These are phyloP conservation scores for Thecophora atra DNA, from an alignment of 2,888 invertebrate species.

Conservation along the genomic window DNA sequence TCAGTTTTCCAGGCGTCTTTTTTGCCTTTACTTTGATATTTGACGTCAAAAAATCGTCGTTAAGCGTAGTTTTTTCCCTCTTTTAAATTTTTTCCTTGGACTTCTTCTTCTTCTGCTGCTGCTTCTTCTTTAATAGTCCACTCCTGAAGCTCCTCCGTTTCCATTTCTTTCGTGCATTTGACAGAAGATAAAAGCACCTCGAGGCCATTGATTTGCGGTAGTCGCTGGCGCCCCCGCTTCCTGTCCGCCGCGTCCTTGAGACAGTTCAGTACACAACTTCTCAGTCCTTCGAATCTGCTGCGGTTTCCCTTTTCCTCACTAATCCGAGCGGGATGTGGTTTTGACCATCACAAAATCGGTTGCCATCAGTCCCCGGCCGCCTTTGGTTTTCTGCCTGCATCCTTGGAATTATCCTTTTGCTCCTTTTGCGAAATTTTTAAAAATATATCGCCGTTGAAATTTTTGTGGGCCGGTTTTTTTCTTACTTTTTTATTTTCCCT, in stretches of 20 bases:
- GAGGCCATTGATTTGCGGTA: constrained; percentile 11
- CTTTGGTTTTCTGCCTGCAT: not conserved
- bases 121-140: not conserved
- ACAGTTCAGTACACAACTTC: not conserved
- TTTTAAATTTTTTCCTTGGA: not conserved
- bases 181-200: constrained; percentile 24
- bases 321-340: not conserved
- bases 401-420: not conserved
- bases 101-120: not conserved
- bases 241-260: not conserved
- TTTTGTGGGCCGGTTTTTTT: no score
- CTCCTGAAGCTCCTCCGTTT: not conserved
- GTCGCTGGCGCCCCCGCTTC: not conserved
- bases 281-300: not conserved
- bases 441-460: no score
- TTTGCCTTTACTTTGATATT: constrained; percentile 18
- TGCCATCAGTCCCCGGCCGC: not conserved
- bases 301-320: not conserved
- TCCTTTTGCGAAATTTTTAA: no score
- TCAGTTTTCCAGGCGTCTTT: no score
- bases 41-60: constrained; percentile 11
- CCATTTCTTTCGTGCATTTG: constrained; percentile 29
- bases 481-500: no score
- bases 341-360: not conserved
- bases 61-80: not conserved